phyloP scores from a whole-genome alignment of 2,888 invertebrate species.

The Baccha elongata region DNA sequence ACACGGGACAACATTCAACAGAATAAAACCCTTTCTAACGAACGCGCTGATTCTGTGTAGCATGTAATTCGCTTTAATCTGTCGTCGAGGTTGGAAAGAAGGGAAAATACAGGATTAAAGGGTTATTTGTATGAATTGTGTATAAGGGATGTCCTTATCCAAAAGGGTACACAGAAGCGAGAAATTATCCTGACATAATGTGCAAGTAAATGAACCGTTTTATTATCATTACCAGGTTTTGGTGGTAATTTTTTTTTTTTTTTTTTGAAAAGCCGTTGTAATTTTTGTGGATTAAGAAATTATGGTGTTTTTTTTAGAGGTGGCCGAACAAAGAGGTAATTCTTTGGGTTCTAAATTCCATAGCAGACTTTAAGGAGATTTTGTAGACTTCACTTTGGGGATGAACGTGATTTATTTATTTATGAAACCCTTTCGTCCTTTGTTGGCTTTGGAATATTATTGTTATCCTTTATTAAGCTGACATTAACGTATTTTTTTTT shows the following conservation, averaged over 20 bases:
- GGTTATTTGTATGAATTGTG: conserved; percentile 56
- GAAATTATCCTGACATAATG: conserved; percentile 56
- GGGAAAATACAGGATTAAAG: conserved; percentile 39
- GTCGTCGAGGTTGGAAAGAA: conserved; percentile 46
- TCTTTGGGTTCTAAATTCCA: background rate
- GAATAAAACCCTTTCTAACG: conserved; percentile 32
- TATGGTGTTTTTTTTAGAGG: background rate
- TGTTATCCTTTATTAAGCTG: background rate
- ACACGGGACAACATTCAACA: conserved; percentile 11
- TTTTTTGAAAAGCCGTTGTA: conserved; percentile 35
- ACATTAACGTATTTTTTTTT: no score
- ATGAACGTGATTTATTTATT: conserved; percentile 5
- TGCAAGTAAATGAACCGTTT: conserved; percentile 55
- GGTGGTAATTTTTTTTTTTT: conserved; percentile 50
- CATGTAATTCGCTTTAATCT: conserved; percentile 65
- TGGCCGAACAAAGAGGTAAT: background rate
- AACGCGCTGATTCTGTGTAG: conserved; percentile 40
- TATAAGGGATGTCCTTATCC: conserved; percentile 2
- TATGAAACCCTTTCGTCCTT: background rate
- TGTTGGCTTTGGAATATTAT: background rate
- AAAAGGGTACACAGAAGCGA: conserved; percentile 39
- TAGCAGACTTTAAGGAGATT: background rate
- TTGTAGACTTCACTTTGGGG: background rate
- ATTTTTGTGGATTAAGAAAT: conserved; percentile 47
- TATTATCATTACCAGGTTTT: conserved; percentile 57